phyloP scores from a whole-genome alignment of 2,113 vertebrate genomes.

The Arizona elegans region DNA sequence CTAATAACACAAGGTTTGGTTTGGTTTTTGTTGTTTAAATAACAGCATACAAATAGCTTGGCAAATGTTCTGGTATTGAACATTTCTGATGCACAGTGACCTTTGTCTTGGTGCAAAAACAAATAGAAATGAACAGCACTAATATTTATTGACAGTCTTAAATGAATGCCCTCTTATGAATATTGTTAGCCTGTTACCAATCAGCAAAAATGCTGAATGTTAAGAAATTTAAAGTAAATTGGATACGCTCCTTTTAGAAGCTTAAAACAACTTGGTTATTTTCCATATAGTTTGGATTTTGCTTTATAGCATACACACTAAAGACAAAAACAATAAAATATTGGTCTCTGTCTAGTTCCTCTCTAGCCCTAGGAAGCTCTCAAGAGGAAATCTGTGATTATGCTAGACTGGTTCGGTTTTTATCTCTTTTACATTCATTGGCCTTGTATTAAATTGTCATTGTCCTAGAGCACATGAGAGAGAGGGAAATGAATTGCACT shows the following conservation, averaged over 20 bases:
- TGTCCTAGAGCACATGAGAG: constrained; percentile 79
- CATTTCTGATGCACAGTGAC: constrained; percentile 42
- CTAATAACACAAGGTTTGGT: background rate
- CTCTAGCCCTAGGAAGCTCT: constrained; percentile 60
- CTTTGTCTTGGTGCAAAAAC: constrained; percentile 38
- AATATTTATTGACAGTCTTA: constrained; percentile 5
- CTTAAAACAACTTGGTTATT: constrained; percentile 32
- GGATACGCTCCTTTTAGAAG: constrained; percentile 14
- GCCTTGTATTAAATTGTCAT: constrained; percentile 87
- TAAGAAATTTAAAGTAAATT: constrained; percentile 9
- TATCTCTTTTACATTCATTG: constrained; percentile 78
- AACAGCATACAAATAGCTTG: constrained; percentile 29
- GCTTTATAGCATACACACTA: constrained; percentile 57
- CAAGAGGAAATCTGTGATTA: constrained; percentile 75
- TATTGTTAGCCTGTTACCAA: constrained; percentile 33
- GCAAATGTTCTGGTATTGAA: constrained; percentile 31
- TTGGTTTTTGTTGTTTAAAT: constrained; percentile 5
- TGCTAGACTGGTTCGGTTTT: constrained; percentile 73
- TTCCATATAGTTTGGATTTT: constrained; percentile 39
- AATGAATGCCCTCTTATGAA: constrained; percentile 35
- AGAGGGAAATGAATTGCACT: constrained; percentile 84
- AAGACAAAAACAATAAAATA: constrained; percentile 69
- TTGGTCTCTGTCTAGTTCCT: constrained; percentile 65
- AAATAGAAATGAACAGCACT: constrained; percentile 28
- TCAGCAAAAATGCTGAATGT: constrained; percentile 19